A percentile compares a stretch with the other conserved stretches of the same genome.
These are phyloP conservation scores for Bedellia somnulentella DNA, from an alignment of 2,888 invertebrate genomes.

Conservation along the genomic window DNA sequence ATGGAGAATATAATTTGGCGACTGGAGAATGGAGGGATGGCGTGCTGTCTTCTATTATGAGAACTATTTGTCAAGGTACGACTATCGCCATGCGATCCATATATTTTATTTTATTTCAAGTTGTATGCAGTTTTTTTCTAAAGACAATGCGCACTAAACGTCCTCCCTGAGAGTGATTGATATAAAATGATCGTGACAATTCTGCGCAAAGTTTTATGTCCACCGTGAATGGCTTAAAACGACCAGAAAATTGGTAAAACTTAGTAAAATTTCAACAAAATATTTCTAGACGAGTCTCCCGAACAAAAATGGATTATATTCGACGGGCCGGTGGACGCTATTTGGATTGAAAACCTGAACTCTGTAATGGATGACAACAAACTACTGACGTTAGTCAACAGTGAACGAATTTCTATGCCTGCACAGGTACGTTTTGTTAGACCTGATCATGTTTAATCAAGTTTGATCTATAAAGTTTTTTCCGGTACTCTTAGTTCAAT, in stretches of 20 bases:
- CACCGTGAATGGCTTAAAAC: too few species aligned
- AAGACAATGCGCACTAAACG: too few species aligned
- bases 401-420: constrained; percentile 90
- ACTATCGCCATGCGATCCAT: background rate
- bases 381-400: constrained; percentile 85
- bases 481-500: too few species aligned
- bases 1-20: constrained; percentile 87
- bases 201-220: too few species aligned
- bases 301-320: constrained; percentile 91
- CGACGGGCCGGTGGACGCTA: constrained; percentile 92
- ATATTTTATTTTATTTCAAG: too few species aligned
- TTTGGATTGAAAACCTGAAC: constrained; percentile 96
- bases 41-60: constrained; percentile 79
- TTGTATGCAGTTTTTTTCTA: too few species aligned
- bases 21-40: constrained; percentile 91
- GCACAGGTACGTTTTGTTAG: constrained; percentile 22
- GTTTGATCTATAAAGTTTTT: too few species aligned
- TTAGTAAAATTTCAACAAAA: too few species aligned
- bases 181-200: too few species aligned
- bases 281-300: constrained; percentile 64
- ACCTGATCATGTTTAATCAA: too few species aligned
- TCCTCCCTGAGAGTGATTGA: too few species aligned
- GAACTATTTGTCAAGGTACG: constrained; percentile 70
- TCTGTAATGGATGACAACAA: constrained; percentile 95
- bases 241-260: too few species aligned